Evolutionary conservation across 2,113 vertebrate genomes (phyloP).

Genomic region (Spilogale gracilis): DNA sequence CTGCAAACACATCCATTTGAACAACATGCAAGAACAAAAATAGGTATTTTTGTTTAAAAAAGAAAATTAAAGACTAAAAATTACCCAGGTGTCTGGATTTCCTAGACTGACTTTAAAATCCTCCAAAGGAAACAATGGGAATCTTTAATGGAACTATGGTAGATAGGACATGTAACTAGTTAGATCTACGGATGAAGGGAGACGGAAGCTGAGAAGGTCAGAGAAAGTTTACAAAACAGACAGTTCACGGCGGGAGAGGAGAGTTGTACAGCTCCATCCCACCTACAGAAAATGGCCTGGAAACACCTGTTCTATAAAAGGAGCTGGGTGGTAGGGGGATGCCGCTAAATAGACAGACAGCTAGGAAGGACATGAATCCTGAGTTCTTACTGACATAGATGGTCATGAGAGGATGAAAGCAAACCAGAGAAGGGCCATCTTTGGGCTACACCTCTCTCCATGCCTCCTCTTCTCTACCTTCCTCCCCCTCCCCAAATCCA

Average conservation of each 20-base stretch:
- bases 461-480: background rate
- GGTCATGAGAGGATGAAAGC: background rate
- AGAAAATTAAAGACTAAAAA: background rate
- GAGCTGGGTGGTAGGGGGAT: background rate
- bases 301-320: too few relatives aligned
- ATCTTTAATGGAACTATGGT: too few relatives aligned
- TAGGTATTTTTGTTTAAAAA: background rate
- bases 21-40: background rate
- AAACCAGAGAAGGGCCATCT: background rate
- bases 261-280: rapidly evolving
- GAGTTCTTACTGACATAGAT: rapidly evolving
- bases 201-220: background rate
- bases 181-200: too few relatives aligned
- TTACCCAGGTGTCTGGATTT: background rate
- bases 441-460: rapidly evolving
- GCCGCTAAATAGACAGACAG: too few relatives aligned
- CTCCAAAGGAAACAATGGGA: background rate
- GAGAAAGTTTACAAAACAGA: background rate
- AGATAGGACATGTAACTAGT: too few relatives aligned
- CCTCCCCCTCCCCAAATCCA: background rate
- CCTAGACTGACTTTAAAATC: background rate
- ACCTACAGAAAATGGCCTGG: too few relatives aligned
- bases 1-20: background rate
- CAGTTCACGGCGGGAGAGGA: too few relatives aligned
- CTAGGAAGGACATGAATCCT: rapidly evolving